Evolutionary conservation across 2,888 invertebrate genomes (phyloP).

Genomic region (Lissocephala sabroskyi): DNA sequence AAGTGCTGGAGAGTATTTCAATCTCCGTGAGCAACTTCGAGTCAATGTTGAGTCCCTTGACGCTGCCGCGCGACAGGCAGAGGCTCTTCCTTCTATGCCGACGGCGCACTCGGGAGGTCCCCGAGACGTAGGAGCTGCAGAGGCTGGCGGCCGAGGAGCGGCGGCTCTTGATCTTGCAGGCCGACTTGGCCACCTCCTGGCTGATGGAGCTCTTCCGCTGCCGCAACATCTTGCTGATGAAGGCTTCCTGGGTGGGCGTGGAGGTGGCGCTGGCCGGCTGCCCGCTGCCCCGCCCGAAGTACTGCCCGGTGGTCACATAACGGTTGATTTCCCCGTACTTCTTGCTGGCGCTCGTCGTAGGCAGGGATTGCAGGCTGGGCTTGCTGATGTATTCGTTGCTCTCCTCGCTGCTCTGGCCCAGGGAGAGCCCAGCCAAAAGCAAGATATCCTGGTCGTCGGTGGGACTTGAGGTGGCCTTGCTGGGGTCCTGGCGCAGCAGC

Average conservation of each 20-base stretch:
- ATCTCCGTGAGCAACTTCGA: conserved; percentile 75
- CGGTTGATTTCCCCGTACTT: conserved; percentile 72
- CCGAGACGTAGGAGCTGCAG: conserved; percentile 71
- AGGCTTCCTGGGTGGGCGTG: conserved; percentile 35
- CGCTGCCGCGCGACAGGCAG: conserved; percentile 52
- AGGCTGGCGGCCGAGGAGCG: conserved; percentile 71
- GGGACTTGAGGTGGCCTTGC: conserved; percentile 71
- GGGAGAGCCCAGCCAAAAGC: conserved; percentile 75
- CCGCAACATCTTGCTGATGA: conserved; percentile 48
- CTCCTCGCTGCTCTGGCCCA: conserved; percentile 75
- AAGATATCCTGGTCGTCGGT: conserved; percentile 76
- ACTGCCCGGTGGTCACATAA: conserved; percentile 73
- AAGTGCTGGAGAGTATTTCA: conserved; percentile 76
- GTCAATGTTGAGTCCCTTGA: conserved; percentile 67
- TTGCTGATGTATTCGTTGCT: conserved; percentile 70
- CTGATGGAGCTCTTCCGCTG: conserved; percentile 55
- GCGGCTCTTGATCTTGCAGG: conserved; percentile 69
- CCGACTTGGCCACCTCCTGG: conserved; percentile 37
- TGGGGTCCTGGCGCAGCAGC: conserved; percentile 55
- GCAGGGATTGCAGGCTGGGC: conserved; percentile 63
- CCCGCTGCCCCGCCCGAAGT: conserved; percentile 55
- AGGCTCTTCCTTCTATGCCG: conserved; percentile 66
- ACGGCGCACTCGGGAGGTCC: conserved; percentile 64
- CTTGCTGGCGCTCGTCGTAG: conserved; percentile 68
- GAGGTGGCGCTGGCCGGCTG: conserved; percentile 6